Evolutionary conservation across 1,140 invertebrate genomes (phyloP).

Genomic region (Aporrectodea caliginosa): DNA sequence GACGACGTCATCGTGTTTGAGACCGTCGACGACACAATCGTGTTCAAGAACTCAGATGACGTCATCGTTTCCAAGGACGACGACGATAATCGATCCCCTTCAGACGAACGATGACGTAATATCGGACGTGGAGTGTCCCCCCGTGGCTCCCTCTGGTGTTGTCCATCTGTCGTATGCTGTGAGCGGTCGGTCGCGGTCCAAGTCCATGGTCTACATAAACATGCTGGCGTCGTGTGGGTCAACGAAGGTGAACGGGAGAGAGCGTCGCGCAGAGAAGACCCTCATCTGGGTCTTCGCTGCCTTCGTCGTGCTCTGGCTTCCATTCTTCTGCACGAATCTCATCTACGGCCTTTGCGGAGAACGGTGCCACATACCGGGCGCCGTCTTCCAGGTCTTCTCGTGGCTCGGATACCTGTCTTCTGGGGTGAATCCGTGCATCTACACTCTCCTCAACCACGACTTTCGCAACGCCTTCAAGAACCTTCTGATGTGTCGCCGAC

Average conservation of each 20-base stretch:
- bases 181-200: not conserved
- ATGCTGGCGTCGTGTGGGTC: conserved; percentile 13
- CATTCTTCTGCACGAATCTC: conserved; percentile 53
- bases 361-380: conserved; percentile 44
- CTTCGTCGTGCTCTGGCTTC: conserved; percentile 55
- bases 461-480: conserved; percentile 79
- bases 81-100: no score
- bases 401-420: conserved; percentile 98
- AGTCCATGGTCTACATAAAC: conserved; percentile 18
- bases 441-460: conserved; percentile 86
- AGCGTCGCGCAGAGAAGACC: conserved; percentile 62
- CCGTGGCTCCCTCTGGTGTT: no score
- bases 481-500: conserved; percentile 43
- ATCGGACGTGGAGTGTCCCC: no score
- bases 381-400: conserved; percentile 55
- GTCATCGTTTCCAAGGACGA: no score
- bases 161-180: no score
- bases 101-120: no score
- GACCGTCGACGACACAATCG: no score
- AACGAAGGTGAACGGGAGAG: conserved; percentile 41
- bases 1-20: no score
- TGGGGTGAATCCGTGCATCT: conserved; percentile 74
- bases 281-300: conserved; percentile 56
- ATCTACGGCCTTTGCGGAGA: conserved; percentile 48
- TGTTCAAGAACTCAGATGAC: no score